Evolutionary conservation across 2,888 invertebrate species (phyloP).

Genomic region (Anthophora plumipes): DNA sequence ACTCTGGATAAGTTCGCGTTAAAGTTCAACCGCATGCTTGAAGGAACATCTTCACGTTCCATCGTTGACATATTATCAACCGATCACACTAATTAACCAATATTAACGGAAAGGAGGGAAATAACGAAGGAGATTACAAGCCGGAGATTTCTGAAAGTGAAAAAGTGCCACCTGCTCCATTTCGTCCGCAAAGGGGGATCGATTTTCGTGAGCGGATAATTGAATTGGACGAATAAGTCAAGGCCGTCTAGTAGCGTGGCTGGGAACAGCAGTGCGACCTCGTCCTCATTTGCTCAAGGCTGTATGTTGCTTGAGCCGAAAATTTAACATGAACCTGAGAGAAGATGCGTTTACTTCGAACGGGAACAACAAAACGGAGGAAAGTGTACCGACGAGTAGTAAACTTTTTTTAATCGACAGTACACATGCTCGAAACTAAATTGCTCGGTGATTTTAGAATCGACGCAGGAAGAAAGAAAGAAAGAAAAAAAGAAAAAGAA

Average conservation of each 20-base stretch:
- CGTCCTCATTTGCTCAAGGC: conserved; percentile 73
- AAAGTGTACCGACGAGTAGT: neutral
- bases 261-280: conserved; percentile 65
- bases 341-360: neutral
- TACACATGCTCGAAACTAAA: neutral
- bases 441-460: neutral
- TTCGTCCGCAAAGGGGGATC: neutral
- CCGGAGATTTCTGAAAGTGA: neutral
- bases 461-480: neutral
- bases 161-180: neutral
- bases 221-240: conserved; percentile 62
- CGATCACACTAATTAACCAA: too few species aligned
- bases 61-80: neutral
- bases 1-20: conserved; percentile 36
- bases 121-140: too few species aligned
- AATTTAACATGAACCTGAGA: neutral
- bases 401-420: too few species aligned
- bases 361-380: too few species aligned
- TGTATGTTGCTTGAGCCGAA: conserved; percentile 30
- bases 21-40: neutral
- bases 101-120: neutral
- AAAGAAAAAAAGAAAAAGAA: neutral
- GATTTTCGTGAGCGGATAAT: conserved; percentile 39
- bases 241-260: conserved; percentile 64
- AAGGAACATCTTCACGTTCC: neutral